phyloP scores from a whole-genome alignment of 2,113 vertebrate species.

The Muscicapa adusta region DNA sequence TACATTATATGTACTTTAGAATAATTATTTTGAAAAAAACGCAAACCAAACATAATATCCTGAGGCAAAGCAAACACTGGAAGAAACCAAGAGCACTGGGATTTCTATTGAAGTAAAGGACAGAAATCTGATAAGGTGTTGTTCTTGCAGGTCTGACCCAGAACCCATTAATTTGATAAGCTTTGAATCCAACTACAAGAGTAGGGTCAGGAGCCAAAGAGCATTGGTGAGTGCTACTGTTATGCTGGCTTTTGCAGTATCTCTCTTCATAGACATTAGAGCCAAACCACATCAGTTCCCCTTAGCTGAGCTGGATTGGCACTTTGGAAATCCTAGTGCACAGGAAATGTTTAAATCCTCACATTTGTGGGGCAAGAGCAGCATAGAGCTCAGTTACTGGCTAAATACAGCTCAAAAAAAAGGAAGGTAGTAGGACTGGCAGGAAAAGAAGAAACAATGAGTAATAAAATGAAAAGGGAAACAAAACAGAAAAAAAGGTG shows the following conservation, averaged over 20 bases:
- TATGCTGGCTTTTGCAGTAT: neutral
- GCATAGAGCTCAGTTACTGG: neutral
- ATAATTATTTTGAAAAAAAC: neutral
- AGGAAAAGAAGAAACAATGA: neutral
- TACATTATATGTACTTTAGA: neutral
- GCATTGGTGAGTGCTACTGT: neutral
- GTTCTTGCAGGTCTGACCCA: neutral
- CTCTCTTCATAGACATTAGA: neutral
- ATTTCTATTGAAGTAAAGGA: neutral
- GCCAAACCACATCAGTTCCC: conserved; percentile 2
- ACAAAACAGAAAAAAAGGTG: neutral
- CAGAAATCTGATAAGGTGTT: neutral
- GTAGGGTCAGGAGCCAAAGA: neutral
- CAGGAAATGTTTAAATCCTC: neutral
- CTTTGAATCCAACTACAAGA: neutral
- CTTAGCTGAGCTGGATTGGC: conserved; percentile 28
- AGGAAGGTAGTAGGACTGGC: neutral
- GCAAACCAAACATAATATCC: neutral
- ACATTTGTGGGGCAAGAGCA: neutral
- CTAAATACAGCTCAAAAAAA: neutral
- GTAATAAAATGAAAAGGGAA: neutral
- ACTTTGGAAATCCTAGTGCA: conserved; percentile 17
- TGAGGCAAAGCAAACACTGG: neutral
- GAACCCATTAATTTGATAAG: neutral
- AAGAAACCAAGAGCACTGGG: neutral